Percentiles rank a stretch among this genome's conserved stretches.
Evolutionary conservation across 2,888 invertebrate genomes (phyloP).

Genomic region (Hypsopygia costalis): DNA sequence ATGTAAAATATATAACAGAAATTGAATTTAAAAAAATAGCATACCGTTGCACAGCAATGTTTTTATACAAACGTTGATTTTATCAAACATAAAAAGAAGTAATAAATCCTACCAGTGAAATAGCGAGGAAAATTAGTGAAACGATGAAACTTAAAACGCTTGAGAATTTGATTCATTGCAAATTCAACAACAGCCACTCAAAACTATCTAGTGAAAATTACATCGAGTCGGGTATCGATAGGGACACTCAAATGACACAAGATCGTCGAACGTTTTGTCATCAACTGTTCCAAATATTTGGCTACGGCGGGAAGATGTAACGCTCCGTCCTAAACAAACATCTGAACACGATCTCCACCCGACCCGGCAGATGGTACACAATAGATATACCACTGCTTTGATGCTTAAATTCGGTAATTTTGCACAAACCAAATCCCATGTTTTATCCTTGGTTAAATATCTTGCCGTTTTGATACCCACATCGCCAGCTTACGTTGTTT

Average conservation of each 20-base stretch:
- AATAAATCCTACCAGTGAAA: too few species aligned
- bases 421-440: not conserved
- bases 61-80: too few species aligned
- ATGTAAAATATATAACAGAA: too few species aligned
- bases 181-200: not conserved
- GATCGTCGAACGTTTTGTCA: constrained; percentile 37
- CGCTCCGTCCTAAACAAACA: constrained; percentile 45
- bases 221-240: constrained; percentile 8
- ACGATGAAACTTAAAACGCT: too few species aligned
- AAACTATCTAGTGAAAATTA: constrained; percentile 2
- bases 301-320: constrained; percentile 35
- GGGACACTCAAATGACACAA: constrained; percentile 35
- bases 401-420: not conserved
- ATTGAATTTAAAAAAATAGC: too few species aligned
- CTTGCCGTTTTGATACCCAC: too few species aligned
- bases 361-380: constrained; percentile 9
- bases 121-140: too few species aligned
- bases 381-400: constrained; percentile 4
- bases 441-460: not conserved
- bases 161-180: too few species aligned
- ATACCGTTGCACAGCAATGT: too few species aligned
- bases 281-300: constrained; percentile 69
- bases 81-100: too few species aligned
- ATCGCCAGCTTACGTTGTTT: too few species aligned
- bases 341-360: constrained; percentile 22